Conservation (phyloP, 1,140 invertebrate species). For the Liolophura sinensis region DNA sequence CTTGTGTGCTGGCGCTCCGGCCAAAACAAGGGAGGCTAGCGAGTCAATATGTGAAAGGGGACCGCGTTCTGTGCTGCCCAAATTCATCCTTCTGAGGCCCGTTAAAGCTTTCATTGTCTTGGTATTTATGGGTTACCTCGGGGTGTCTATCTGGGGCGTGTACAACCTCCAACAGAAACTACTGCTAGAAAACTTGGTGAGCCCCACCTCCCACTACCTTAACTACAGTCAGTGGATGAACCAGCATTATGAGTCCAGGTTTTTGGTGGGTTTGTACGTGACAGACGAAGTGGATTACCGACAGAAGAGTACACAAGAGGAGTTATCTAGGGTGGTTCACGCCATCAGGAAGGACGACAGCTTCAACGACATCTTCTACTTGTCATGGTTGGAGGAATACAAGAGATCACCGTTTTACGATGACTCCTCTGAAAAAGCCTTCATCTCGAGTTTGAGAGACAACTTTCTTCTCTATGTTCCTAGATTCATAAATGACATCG, state of each 20-base stretch:
- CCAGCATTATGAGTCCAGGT: constrained; percentile 6
- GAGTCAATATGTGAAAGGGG: constrained; percentile 11
- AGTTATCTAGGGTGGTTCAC: background rate
- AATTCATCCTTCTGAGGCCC: constrained; percentile 6
- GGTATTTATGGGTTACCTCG: constrained; percentile 3
- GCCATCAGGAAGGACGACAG: background rate
- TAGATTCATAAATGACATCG: constrained; percentile 76
- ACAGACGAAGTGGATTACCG: constrained; percentile 7
- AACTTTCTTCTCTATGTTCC: constrained; percentile 59
- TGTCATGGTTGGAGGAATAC: constrained; percentile 79
- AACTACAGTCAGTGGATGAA: constrained; percentile 9
- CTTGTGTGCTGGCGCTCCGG: constrained; percentile 22
- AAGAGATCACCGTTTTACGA: constrained; percentile 64
- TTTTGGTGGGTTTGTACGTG: constrained; percentile 6
- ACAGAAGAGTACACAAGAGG: background rate
- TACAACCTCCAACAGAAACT: constrained; percentile 11
- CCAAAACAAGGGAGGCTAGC: constrained; percentile 1
- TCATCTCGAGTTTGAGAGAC: constrained; percentile 76
- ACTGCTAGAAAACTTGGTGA: constrained; percentile 10
- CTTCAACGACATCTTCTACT: background rate
- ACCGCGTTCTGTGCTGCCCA: constrained; percentile 7
- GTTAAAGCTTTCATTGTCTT: constrained; percentile 7
- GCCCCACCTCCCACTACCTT: constrained; percentile 11
- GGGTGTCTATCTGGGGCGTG: constrained; percentile 1
- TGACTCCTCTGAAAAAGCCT: constrained; percentile 63